Conservation (phyloP, 2,797 vertebrate species). For the Anguilla pacifica region DNA sequence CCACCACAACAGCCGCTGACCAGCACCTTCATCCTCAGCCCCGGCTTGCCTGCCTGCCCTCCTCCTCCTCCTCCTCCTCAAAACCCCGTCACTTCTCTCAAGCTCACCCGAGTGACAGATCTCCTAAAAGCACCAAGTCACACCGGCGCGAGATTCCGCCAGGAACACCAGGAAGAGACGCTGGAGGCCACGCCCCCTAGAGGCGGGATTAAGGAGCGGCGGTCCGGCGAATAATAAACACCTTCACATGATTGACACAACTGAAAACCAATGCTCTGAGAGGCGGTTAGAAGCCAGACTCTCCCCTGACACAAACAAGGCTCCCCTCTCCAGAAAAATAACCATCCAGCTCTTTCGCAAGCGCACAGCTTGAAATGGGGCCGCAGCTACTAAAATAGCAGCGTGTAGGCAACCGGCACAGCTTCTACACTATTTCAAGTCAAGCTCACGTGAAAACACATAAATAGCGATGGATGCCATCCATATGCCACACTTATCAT, state of each 20-base stretch:
- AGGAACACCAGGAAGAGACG: not conserved
- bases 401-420: not conserved
- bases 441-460: not conserved
- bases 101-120: not conserved
- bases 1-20: not conserved
- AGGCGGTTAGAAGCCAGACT: not conserved
- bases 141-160: not conserved
- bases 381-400: not conserved
- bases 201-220: not conserved
- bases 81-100: not conserved
- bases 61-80: not conserved
- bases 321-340: not conserved
- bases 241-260: not conserved
- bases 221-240: not conserved
- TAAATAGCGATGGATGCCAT: not conserved
- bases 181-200: not conserved
- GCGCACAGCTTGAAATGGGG: not conserved
- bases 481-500: too few species aligned
- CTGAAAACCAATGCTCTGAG: not conserved
- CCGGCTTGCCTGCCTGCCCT: not conserved
- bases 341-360: not conserved
- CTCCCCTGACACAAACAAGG: not conserved
- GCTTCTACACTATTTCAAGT: not conserved
- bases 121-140: not conserved
- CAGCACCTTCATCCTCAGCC: not conserved